Evolutionary conservation across 2,888 invertebrate species (phyloP).

Genomic region (Petrolisthes cinctipes): DNA sequence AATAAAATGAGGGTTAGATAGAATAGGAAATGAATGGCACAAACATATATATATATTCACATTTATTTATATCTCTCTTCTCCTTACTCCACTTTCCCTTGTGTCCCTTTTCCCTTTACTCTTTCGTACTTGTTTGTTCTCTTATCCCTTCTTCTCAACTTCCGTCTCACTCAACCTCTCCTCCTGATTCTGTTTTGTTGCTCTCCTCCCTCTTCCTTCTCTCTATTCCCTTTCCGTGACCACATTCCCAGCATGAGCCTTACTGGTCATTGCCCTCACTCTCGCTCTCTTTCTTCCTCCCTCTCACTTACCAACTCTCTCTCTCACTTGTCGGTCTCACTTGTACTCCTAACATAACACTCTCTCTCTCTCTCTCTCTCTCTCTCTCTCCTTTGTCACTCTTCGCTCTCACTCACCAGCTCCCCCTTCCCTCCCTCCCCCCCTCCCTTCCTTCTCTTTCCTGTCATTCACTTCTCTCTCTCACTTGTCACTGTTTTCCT

Average conservation of each 20-base stretch:
- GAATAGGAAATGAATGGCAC: too few species aligned
- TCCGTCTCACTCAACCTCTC: background rate
- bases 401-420: background rate
- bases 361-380: too few species aligned
- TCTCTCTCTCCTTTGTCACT: conserved; percentile 11
- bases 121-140: background rate
- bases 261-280: background rate
- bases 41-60: too few species aligned
- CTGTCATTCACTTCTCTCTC: background rate
- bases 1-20: too few species aligned
- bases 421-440: background rate
- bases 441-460: too few species aligned
- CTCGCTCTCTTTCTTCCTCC: background rate
- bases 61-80: too few species aligned
- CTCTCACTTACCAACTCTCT: background rate
- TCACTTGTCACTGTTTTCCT: background rate
- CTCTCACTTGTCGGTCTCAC: background rate
- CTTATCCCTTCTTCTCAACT: background rate
- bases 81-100: too few species aligned
- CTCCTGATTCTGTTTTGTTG: background rate
- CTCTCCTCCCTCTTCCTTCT: background rate
- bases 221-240: background rate
- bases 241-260: background rate
- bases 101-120: too few species aligned
- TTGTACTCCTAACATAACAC: background rate